Conservation (phyloP, 2,888 invertebrate genomes). For the Xestia c-nigrum region DNA sequence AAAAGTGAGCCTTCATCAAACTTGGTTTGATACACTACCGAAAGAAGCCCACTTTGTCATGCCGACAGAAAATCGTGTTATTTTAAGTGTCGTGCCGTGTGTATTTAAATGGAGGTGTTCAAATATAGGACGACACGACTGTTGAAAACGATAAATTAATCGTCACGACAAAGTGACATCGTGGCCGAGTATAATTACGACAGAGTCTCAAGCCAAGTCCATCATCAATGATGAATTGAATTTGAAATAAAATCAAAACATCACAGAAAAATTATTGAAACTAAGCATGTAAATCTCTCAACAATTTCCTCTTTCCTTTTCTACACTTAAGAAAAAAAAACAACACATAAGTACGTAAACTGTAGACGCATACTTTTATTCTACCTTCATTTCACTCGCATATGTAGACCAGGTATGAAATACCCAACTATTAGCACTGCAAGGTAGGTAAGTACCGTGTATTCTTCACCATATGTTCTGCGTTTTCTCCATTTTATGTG, state of each 20-base stretch:
- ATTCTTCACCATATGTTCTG: constrained; percentile 12
- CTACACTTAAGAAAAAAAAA: not conserved
- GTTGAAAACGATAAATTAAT: no score
- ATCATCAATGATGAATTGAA: no score
- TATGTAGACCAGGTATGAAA: not conserved
- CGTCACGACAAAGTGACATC: no score
- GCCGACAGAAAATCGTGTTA: no score
- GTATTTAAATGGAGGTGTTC: no score
- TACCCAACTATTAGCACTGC: not conserved
- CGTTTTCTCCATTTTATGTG: constrained; percentile 19
- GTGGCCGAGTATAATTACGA: not conserved
- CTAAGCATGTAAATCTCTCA: no score
- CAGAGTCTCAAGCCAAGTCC: not conserved
- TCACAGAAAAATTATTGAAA: not conserved
- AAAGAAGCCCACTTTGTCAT: not conserved
- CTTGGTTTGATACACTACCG: not conserved
- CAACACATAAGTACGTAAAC: not conserved
- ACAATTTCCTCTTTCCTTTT: not conserved
- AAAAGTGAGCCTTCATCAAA: not conserved
- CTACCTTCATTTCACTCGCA: not conserved
- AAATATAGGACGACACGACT: no score
- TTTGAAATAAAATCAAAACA: not conserved
- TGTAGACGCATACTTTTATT: not conserved
- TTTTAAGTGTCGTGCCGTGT: no score
- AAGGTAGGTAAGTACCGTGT: constrained; percentile 5